A percentile compares a stretch with the other conserved stretches of the same genome.
Evolutionary conservation across 1,140 invertebrate genomes (phyloP).

Genomic region (Bradynema listronoti): DNA sequence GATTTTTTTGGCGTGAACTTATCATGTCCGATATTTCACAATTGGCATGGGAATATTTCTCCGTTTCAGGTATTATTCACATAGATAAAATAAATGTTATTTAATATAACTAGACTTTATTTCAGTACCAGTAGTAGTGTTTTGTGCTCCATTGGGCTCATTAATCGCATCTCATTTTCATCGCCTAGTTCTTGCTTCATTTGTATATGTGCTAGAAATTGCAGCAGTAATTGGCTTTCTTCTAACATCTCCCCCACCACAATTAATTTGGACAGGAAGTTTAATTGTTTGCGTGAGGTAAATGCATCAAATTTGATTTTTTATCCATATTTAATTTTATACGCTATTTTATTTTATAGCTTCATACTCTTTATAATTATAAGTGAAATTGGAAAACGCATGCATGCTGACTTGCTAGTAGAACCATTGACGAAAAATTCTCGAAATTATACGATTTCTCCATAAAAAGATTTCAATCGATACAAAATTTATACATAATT

Average conservation of each 20-base stretch:
- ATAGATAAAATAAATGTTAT: not conserved
- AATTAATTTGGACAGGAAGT: not conserved
- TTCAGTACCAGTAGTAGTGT: conserved; percentile 26
- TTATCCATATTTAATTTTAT: too few relatives aligned
- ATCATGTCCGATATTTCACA: conserved; percentile 37
- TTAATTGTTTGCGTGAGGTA: conserved; percentile 1
- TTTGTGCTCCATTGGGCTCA: conserved; percentile 29
- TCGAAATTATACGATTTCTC: too few relatives aligned
- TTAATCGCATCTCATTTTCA: conserved; percentile 36
- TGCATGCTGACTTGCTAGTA: too few relatives aligned
- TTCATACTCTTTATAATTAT: too few relatives aligned
- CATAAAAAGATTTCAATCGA: too few relatives aligned
- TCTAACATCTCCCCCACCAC: not conserved
- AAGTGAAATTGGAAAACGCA: too few relatives aligned
- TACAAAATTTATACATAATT: too few relatives aligned
- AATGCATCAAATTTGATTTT: too few relatives aligned
- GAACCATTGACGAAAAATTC: too few relatives aligned
- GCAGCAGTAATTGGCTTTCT: conserved; percentile 21
- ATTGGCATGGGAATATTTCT: conserved; percentile 44
- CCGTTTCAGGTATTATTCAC: conserved; percentile 20
- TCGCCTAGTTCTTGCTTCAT: conserved; percentile 29
- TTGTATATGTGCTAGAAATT: conserved; percentile 27
- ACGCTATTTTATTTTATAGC: too few relatives aligned
- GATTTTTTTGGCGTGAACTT: conserved; percentile 45
- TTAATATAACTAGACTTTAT: not conserved